phyloP scores from a whole-genome alignment of 2,888 invertebrate species.

The Alviniconcha strummeri region DNA sequence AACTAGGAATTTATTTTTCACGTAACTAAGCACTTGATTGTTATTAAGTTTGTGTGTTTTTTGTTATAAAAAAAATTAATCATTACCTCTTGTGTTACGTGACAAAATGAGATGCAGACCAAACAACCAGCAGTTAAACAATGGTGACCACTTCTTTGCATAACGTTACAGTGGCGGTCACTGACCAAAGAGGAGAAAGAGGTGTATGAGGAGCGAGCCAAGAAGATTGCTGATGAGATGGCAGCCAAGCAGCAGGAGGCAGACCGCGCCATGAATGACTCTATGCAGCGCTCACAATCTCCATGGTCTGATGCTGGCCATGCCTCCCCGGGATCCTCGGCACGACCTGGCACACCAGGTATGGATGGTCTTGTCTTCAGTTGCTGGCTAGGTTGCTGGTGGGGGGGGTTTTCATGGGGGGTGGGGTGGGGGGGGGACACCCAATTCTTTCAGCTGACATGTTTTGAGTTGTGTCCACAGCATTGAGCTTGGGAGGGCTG shows the following conservation, averaged over 20 bases:
- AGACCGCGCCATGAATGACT: slow-evolving; percentile 70
- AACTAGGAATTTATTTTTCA: too few species aligned
- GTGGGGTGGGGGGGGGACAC: too few species aligned
- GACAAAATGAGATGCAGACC: too few species aligned
- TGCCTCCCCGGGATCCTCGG: slow-evolving; percentile 52
- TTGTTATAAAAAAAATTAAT: too few species aligned
- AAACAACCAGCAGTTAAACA: too few species aligned
- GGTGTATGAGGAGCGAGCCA: slow-evolving; percentile 96
- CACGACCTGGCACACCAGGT: slow-evolving; percentile 44
- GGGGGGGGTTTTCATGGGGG: not conserved
- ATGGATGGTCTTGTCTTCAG: not conserved
- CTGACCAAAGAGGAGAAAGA: slow-evolving; percentile 91
- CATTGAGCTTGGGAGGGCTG: too few species aligned
- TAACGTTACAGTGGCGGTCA: slow-evolving; percentile 88
- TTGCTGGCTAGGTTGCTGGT: not conserved
- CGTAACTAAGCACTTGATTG: too few species aligned
- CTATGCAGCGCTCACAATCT: slow-evolving; percentile 71
- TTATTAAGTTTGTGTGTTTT: too few species aligned
- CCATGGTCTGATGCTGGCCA: slow-evolving; percentile 66
- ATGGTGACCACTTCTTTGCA: too few species aligned
- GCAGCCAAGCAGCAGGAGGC: slow-evolving; percentile 77
- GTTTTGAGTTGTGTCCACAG: too few species aligned
- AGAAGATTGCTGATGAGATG: slow-evolving; percentile 81
- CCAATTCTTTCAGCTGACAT: too few species aligned
- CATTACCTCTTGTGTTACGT: too few species aligned